phyloP scores from a whole-genome alignment of 2,888 invertebrate genomes.

The Meiosimyza platycephala region DNA sequence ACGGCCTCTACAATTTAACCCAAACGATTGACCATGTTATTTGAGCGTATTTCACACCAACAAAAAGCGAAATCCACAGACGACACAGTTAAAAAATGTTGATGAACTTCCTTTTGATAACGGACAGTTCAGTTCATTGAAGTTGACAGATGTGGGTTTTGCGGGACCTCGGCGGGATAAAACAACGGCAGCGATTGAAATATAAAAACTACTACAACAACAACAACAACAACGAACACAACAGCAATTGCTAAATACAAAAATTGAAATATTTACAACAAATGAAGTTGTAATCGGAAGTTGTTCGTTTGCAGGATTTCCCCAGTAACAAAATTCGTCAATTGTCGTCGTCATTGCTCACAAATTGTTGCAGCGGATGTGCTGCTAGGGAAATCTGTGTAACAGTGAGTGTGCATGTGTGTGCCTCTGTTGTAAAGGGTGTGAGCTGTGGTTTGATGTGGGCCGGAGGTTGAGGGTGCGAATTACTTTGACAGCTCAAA shows the following conservation, averaged over 20 bases:
- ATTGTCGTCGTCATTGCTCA: conserved; percentile 47
- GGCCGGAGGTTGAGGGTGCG: background rate
- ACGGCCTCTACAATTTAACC: too few species aligned
- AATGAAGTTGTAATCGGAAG: conserved; percentile 66
- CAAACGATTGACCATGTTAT: too few species aligned
- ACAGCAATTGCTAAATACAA: background rate
- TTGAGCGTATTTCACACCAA: too few species aligned
- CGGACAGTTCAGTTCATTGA: conserved; percentile 58
- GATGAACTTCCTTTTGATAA: conserved; percentile 59
- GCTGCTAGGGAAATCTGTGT: conserved; percentile 56
- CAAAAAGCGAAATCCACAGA: background rate
- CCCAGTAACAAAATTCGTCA: conserved; percentile 55
- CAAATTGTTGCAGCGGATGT: conserved; percentile 64
- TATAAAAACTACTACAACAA: conserved; percentile 15
- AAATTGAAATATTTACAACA: conserved; percentile 59
- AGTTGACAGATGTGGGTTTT: conserved; percentile 63
- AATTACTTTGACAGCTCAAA: conserved; percentile 30
- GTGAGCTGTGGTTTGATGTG: conserved; percentile 6
- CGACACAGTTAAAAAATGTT: conserved; percentile 37
- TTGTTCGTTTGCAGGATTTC: conserved; percentile 61
- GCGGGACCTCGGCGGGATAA: conserved; percentile 13
- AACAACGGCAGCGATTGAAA: conserved; percentile 16
- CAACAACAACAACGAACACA: conserved; percentile 15
- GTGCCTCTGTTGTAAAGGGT: background rate
- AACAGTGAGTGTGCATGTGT: background rate